These are phyloP conservation scores for Flexamia atlantica DNA, from an alignment of 2,888 invertebrate genomes.

Conservation along the genomic window DNA sequence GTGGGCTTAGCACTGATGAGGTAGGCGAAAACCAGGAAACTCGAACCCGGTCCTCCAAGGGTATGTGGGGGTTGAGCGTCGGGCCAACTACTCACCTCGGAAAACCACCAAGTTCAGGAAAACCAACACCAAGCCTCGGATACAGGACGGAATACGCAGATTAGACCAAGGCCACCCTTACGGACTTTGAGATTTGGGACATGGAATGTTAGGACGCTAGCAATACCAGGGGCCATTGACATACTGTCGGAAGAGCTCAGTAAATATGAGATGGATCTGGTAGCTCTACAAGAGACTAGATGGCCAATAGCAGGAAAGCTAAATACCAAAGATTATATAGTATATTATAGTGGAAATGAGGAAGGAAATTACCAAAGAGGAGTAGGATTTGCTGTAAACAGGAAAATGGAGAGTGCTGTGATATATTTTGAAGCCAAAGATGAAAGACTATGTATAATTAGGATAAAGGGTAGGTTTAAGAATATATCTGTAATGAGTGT, in stretches of 20 bases:
- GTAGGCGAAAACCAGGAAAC: too few relatives aligned
- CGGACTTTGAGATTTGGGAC: conserved; percentile 15
- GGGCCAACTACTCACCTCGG: too few relatives aligned
- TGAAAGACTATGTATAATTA: conserved; percentile 43
- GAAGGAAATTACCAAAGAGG: conserved; percentile 21
- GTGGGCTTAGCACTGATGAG: too few relatives aligned
- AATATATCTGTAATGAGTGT: conserved; percentile 54
- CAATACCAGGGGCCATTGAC: background rate
- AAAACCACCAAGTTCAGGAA: too few relatives aligned
- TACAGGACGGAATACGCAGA: too few relatives aligned
- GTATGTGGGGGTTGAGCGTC: too few relatives aligned
- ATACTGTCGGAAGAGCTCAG: conserved; percentile 14
- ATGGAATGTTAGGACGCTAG: conserved; percentile 27
- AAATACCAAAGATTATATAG: conserved; percentile 42
- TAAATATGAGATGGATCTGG: conserved; percentile 16
- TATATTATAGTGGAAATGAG: conserved; percentile 49
- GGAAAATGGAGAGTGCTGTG: conserved; percentile 8
- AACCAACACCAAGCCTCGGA: too few relatives aligned
- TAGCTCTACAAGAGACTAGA: background rate
- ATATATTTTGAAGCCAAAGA: conserved; percentile 14
- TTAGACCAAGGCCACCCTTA: too few relatives aligned
- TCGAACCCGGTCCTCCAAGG: too few relatives aligned
- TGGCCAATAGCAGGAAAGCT: conserved; percentile 1
- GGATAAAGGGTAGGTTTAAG: conserved; percentile 54
- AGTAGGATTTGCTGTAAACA: conserved; percentile 46